A percentile compares a stretch with the other conserved stretches of the same genome.
Evolutionary conservation across 2,888 invertebrate species (phyloP).

Genomic region (Epicampocera succincta): DNA sequence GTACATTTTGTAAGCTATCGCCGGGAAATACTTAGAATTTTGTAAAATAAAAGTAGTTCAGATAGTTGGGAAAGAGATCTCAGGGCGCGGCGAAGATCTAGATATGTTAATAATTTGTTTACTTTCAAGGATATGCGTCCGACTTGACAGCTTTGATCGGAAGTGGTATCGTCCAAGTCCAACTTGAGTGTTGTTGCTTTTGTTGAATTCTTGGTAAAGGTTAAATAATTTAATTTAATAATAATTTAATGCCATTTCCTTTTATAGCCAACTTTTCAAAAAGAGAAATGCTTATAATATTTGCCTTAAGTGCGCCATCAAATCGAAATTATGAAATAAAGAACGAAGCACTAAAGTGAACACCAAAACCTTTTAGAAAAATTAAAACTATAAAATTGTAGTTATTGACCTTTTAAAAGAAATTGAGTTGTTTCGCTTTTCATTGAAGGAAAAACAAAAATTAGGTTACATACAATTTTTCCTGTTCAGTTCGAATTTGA

Average conservation of each 20-base stretch:
- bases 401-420: constrained; percentile 57
- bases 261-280: not conserved
- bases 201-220: too few species aligned
- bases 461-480: not conserved
- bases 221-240: too few species aligned
- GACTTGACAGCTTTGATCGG: too few species aligned
- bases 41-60: too few species aligned
- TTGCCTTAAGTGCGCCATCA: constrained; percentile 7
- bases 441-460: constrained; percentile 9
- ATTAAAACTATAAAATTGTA: constrained; percentile 56
- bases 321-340: constrained; percentile 20
- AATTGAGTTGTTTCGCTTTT: not conserved
- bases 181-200: too few species aligned
- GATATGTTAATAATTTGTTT: too few species aligned
- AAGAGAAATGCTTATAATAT: constrained; percentile 24
- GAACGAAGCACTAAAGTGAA: constrained; percentile 4
- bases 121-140: too few species aligned
- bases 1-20: too few species aligned
- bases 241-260: not conserved
- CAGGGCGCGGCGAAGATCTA: too few species aligned
- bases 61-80: too few species aligned
- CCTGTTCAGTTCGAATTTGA: not conserved
- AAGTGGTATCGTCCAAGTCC: too few species aligned
- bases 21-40: too few species aligned
- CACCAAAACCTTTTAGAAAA: constrained; percentile 57